Conservation (phyloP, 2,797 vertebrate genomes). For the Coendou prehensilis region DNA sequence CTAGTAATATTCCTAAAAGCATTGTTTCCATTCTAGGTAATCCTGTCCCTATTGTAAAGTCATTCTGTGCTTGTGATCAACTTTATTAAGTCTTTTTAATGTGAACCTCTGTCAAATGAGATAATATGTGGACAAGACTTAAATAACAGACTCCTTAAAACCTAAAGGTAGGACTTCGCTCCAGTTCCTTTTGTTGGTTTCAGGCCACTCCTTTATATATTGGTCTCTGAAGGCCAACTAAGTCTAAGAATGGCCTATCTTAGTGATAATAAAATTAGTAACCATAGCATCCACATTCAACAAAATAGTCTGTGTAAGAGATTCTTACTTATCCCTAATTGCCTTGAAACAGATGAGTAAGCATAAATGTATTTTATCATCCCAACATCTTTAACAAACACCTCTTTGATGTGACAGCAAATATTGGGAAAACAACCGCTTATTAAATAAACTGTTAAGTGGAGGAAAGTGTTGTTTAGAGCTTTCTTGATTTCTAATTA, state of each 20-base stretch:
- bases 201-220: background rate
- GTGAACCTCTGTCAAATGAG: background rate
- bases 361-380: conserved; percentile 38
- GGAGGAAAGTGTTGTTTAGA: conserved; percentile 18
- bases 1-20: conserved; percentile 5
- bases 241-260: background rate
- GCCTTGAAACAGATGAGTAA: conserved; percentile 31
- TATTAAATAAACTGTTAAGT: conserved; percentile 51
- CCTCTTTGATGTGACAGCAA: conserved; percentile 10
- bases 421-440: conserved; percentile 37
- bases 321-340: conserved; percentile 9
- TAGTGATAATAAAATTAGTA: conserved; percentile 25
- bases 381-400: background rate
- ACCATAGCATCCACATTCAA: background rate
- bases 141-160: background rate
- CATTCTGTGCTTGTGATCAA: background rate
- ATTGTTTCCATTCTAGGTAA: background rate
- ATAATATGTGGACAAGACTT: background rate
- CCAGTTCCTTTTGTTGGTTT: background rate
- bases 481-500: conserved; percentile 66
- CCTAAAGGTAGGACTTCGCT: background rate
- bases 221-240: background rate
- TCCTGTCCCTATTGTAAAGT: background rate
- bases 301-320: conserved; percentile 17
- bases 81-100: background rate